A percentile compares a stretch with the other conserved stretches of the same genome.
Evolutionary conservation across 2,113 vertebrate genomes (phyloP).

Genomic region (Cyprinus carpio): DNA sequence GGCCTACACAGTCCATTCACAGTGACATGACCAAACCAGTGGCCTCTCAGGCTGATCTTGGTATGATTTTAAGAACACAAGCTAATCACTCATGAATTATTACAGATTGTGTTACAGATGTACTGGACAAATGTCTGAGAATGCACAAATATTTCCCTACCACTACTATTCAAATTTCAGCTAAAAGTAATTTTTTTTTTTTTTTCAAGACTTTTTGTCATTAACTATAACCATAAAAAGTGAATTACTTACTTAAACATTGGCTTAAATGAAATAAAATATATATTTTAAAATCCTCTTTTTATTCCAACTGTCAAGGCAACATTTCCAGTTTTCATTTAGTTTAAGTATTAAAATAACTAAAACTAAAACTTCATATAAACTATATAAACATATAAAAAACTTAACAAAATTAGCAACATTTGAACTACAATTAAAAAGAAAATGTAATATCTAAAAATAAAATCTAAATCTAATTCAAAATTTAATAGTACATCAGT

Average conservation of each 20-base stretch:
- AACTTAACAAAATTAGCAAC: background rate
- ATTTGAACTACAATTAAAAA: background rate
- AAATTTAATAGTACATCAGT: background rate
- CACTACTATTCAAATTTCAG: background rate
- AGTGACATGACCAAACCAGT: slow-evolving; percentile 36
- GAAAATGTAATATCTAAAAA: background rate
- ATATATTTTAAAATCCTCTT: background rate
- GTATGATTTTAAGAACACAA: slow-evolving; percentile 34
- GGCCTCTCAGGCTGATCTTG: slow-evolving; percentile 51
- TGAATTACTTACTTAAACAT: background rate
- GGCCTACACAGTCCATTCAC: slow-evolving; percentile 32
- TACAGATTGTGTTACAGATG: background rate
- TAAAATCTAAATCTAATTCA: background rate
- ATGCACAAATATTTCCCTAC: background rate
- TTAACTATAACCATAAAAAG: background rate
- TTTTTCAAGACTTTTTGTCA: background rate
- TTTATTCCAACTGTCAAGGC: background rate
- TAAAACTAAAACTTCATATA: too few species aligned
- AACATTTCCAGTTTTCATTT: background rate
- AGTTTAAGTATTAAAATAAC: background rate
- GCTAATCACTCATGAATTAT: background rate
- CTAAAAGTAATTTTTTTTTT: background rate
- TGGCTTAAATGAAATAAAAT: background rate
- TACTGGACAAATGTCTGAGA: background rate
- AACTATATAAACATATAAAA: too few species aligned